These are phyloP conservation scores for Athalia rosae DNA, from an alignment of 2,888 invertebrate species.

Conservation along the genomic window DNA sequence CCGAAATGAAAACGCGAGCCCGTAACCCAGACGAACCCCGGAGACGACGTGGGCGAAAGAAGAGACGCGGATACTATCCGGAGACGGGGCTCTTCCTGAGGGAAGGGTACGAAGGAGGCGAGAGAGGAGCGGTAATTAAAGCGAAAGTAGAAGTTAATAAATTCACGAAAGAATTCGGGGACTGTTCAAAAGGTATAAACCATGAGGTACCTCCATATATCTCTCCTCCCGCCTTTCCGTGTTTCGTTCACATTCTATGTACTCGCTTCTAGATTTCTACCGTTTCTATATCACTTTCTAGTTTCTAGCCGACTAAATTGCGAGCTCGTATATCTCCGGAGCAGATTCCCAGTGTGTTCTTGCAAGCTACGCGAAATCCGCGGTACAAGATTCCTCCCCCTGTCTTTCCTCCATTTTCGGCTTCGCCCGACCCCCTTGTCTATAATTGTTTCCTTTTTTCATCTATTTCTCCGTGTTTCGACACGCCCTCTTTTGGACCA, in stretches of 20 bases:
- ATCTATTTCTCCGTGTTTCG: too few relatives aligned
- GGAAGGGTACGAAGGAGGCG: not conserved
- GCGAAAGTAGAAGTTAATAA: conserved; percentile 29
- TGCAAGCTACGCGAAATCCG: not conserved
- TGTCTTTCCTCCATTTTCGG: not conserved
- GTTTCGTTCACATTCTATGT: not conserved
- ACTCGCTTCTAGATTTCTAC: conserved; percentile 13
- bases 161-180: conserved; percentile 23
- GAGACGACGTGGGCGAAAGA: not conserved
- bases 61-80: not conserved
- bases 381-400: not conserved
- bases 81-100: not conserved
- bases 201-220: conserved; percentile 10
- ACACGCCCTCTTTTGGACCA: too few relatives aligned
- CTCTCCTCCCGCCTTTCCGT: not conserved
- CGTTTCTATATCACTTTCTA: not conserved
- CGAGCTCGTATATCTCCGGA: conserved; percentile 35
- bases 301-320: conserved; percentile 25
- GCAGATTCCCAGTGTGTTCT: conserved; percentile 16
- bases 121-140: conserved; percentile 33
- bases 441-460: not conserved
- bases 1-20: not conserved
- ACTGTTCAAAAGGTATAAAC: conserved; percentile 36
- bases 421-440: not conserved
- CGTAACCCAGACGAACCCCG: too few relatives aligned